These are phyloP conservation scores for Spicauda simplicius DNA, from an alignment of 2,888 invertebrate species.

Conservation along the genomic window DNA sequence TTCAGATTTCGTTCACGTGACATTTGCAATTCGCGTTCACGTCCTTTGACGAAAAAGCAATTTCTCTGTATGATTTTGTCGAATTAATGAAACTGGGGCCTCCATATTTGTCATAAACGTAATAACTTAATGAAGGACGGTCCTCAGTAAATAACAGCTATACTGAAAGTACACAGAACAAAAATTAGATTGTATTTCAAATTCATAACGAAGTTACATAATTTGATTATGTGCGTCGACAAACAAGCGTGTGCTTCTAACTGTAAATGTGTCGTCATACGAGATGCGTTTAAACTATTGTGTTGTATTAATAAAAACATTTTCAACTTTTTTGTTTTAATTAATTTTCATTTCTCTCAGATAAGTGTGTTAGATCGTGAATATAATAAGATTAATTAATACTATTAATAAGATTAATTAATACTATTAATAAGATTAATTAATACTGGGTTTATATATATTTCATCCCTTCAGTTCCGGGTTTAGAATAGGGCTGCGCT, in stretches of 20 bases:
- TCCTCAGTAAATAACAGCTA: slow-evolving; percentile 21
- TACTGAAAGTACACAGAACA: slow-evolving; percentile 18
- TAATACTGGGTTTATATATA: too few species aligned
- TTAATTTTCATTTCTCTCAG: too few species aligned
- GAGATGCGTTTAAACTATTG: neutral
- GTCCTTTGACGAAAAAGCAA: slow-evolving; percentile 2
- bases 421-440: too few species aligned
- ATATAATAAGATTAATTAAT: too few species aligned
- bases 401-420: too few species aligned
- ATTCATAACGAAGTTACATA: slow-evolving; percentile 22
- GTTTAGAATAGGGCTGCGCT: too few species aligned
- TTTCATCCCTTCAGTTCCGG: too few species aligned
- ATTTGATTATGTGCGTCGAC: slow-evolving; percentile 14
- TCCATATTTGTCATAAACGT: slow-evolving; percentile 10
- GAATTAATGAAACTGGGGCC: slow-evolving; percentile 10
- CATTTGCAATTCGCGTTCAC: neutral
- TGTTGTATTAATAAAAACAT: too few species aligned
- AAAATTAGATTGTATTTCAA: slow-evolving; percentile 23
- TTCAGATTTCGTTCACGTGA: neutral
- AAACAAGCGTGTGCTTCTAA: slow-evolving; percentile 5
- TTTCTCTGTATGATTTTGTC: slow-evolving; percentile 2
- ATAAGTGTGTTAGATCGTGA: too few species aligned
- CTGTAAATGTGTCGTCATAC: neutral
- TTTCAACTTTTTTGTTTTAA: too few species aligned
- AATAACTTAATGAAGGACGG: slow-evolving; percentile 18